Conservation (phyloP, 1,140 invertebrate species). For the Aphelenchoides avenae region DNA sequence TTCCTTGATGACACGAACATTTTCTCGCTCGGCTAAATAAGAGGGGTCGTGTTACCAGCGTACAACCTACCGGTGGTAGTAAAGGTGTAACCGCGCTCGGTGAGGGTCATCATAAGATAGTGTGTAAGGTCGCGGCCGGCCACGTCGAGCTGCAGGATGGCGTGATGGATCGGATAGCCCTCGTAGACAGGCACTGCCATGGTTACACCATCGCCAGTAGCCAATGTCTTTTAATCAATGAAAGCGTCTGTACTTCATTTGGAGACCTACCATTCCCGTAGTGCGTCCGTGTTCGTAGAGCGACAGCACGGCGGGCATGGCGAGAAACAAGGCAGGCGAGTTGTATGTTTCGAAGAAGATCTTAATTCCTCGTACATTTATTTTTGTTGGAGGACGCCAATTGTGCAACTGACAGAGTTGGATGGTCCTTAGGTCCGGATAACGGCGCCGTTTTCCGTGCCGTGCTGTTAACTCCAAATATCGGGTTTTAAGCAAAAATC, state of each 20-base stretch:
- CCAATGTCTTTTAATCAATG: too few species aligned
- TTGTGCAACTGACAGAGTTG: too few species aligned
- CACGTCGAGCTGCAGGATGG: conserved; percentile 81
- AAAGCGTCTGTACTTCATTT: too few species aligned
- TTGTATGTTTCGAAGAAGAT: conserved; percentile 94
- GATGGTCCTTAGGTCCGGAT: too few species aligned
- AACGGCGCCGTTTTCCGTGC: too few species aligned
- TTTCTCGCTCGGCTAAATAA: conserved; percentile 75
- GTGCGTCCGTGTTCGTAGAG: conserved; percentile 59
- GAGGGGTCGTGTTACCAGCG: too few species aligned
- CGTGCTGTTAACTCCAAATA: too few species aligned
- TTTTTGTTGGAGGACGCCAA: too few species aligned
- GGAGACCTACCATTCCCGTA: conserved; percentile 64
- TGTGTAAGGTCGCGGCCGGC: conserved; percentile 89
- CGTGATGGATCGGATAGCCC: conserved; percentile 71
- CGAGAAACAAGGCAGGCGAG: conserved; percentile 67
- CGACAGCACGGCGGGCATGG: conserved; percentile 66
- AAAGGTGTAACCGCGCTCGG: conserved; percentile 56
- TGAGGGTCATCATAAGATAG: conserved; percentile 83
- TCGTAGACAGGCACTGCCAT: conserved; percentile 91
- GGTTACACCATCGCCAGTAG: conserved; percentile 68
- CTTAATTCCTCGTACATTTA: too few species aligned
- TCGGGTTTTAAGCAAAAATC: too few species aligned
- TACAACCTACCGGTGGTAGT: too few species aligned
- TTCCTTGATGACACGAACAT: conserved; percentile 80